Evolutionary conservation across 2,797 vertebrate species (phyloP), one percentile per base, ranked within the genome.

Genomic region (Apogon talboti): DNA sequence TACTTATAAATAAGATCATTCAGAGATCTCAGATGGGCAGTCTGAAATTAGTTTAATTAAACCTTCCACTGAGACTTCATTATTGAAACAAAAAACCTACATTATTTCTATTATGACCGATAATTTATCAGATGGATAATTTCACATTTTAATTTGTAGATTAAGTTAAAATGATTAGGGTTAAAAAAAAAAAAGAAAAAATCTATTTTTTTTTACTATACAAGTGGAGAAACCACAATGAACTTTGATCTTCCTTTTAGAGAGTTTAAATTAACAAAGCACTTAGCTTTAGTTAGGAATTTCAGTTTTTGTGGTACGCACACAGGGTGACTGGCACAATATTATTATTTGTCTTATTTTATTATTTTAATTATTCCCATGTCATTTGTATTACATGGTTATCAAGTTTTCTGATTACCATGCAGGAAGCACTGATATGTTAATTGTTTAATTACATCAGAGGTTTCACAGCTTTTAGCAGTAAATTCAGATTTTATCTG

Each of bases 401-500:
- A n/a, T 24, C 1, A 6, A 14, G 28, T 50, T 56, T 33, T 13
- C 11, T 2, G 7, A 45, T 14, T 24, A 33, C 12, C 7, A 33
- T 8, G 21, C 7, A 33, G 6, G 21, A 2, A 49, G 5, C 15
- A 11, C 62, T 40, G 57, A n/a, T n/a, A 6, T 19, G 10, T 19
- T 38, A 18, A 53, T 24, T 21, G n/a, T 14, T 9, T 18, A 13
- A 33, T 15, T 1, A 38, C 43, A n/a, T 54, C 6, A 50, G 14
- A 44, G 60, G 18, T 18, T 10, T 16, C 40, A 40, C 24, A 58
- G 45, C 30, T 3, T 37, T 28, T 40, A 38, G 16, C 1, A 43
- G 37, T 24, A 52, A 55, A 55, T 53, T 45, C 18, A 35, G 28
- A 66, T 67, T n/a, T 57, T 35, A 35, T 35, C 33, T 35, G 33